Conservation (phyloP, 2,797 vertebrate genomes). For the Sebastes trivittatus region DNA sequence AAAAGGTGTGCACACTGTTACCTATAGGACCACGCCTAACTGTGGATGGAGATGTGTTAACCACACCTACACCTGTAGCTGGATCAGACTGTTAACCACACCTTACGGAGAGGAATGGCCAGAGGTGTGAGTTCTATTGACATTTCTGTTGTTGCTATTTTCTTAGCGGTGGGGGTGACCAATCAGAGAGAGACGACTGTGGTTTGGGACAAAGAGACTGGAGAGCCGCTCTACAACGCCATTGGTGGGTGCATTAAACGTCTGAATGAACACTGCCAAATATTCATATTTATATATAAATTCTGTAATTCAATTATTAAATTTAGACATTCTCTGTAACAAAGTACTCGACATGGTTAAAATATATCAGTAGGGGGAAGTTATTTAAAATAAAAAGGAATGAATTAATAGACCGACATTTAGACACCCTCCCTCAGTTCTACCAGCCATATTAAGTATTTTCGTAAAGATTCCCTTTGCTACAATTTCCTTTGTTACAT, state of each 20-base stretch:
- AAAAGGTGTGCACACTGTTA: constrained; percentile 82
- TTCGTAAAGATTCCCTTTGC: neutral
- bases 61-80: neutral
- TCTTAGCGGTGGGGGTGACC: constrained; percentile 90
- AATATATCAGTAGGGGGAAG: no score
- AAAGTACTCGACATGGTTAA: no score
- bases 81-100: neutral
- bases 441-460: neutral
- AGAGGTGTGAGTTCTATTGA: neutral
- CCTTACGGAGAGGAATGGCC: neutral
- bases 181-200: constrained; percentile 96
- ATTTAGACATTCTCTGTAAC: no score
- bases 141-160: neutral
- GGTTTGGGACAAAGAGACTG: constrained; percentile 93
- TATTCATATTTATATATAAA: neutral
- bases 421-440: neutral
- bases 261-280: neutral
- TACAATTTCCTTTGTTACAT: neutral
- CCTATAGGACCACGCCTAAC: neutral
- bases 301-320: no score
- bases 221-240: constrained; percentile 92
- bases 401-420: neutral
- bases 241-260: constrained; percentile 83
- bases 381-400: neutral
- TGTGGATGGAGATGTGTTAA: neutral